phyloP scores from a whole-genome alignment of 2,888 invertebrate species.

The Bombylius discolor region DNA sequence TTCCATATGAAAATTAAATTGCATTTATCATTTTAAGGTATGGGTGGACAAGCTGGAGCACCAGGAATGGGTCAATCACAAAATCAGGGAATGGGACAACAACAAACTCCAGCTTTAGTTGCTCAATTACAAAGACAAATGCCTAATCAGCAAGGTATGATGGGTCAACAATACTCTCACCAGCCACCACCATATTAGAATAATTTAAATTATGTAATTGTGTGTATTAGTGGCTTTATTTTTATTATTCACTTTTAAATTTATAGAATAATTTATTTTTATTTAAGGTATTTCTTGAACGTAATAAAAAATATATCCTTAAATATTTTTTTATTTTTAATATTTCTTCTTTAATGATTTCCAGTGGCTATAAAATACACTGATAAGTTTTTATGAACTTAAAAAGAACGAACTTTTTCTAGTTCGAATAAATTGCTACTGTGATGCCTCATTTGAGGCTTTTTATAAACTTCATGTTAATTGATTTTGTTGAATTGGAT shows the following conservation, averaged over 20 bases:
- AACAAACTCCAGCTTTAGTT: slow-evolving; percentile 48
- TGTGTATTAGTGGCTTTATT: background rate
- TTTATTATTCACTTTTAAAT: slow-evolving; percentile 15
- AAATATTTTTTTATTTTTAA: no score
- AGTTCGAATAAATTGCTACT: no score
- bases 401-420: no score
- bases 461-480: no score
- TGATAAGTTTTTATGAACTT: no score
- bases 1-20: slow-evolving; percentile 17
- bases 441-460: no score
- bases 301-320: no score
- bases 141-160: slow-evolving; percentile 28
- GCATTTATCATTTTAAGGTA: slow-evolving; percentile 20
- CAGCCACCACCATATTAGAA: slow-evolving; percentile 35
- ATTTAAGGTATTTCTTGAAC: no score
- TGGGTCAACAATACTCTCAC: slow-evolving; percentile 35
- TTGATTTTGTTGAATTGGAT: no score
- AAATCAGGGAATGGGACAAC: slow-evolving; percentile 37
- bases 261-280: background rate
- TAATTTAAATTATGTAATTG: background rate
- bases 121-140: slow-evolving; percentile 53
- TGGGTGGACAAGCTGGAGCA: slow-evolving; percentile 26
- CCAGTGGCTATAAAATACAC: no score
- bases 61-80: slow-evolving; percentile 27
- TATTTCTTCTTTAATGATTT: no score